These are phyloP conservation scores for Gambusia holbrooki DNA, from an alignment of 2,113 vertebrate genomes.

Conservation along the genomic window DNA sequence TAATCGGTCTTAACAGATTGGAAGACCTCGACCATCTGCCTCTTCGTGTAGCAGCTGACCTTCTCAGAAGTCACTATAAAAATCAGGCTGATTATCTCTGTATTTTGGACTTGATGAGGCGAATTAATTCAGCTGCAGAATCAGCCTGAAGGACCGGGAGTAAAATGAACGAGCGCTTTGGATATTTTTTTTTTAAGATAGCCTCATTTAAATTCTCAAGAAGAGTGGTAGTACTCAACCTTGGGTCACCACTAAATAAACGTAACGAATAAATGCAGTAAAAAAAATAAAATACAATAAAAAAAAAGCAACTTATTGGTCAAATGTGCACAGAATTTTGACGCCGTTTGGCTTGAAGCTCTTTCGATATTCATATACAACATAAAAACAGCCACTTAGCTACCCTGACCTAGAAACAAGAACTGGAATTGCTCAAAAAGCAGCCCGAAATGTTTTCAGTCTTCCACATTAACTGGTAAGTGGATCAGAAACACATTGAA, in stretches of 20 bases:
- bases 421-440: neutral
- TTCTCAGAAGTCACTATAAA: slow-evolving; percentile 44
- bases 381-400: no score
- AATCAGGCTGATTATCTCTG: slow-evolving; percentile 36
- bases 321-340: neutral
- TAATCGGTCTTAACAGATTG: slow-evolving; percentile 12
- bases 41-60: slow-evolving; percentile 42
- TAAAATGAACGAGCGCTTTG: neutral
- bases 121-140: slow-evolving; percentile 46
- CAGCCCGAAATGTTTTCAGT: neutral
- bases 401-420: no score
- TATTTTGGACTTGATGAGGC: slow-evolving; percentile 31
- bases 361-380: no score
- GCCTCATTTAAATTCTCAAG: slow-evolving; percentile 12
- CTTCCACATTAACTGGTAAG: slow-evolving; percentile 47
- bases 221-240: neutral
- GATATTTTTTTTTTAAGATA: slow-evolving; percentile 9
- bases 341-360: neutral
- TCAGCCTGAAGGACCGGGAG: slow-evolving; percentile 15
- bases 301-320: neutral
- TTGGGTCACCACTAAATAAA: slow-evolving; percentile 2
- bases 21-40: slow-evolving; percentile 19
- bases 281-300: no score
- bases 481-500: slow-evolving; percentile 29
- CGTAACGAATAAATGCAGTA: neutral